A percentile compares a stretch with the other conserved stretches of the same genome.
phyloP scores from a whole-genome alignment of 2,888 invertebrate species.

The Cartodere bifasciata region DNA sequence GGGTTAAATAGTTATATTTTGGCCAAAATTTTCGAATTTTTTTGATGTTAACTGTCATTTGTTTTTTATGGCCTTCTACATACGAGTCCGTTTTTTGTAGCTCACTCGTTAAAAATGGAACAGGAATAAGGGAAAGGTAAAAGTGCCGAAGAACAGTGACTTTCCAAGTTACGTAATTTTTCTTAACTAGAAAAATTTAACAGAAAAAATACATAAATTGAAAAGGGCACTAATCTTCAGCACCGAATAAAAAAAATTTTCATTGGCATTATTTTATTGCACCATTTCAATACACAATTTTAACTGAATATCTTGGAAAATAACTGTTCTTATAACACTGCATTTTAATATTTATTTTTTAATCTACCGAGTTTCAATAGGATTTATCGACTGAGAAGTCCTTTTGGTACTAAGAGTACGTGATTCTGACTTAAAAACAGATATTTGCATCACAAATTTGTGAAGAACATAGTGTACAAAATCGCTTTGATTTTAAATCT shows the following conservation, averaged over 20 bases:
- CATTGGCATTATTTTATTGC: constrained; percentile 33
- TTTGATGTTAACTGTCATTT: constrained; percentile 1
- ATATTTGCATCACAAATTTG: too few relatives aligned
- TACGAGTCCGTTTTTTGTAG: constrained; percentile 1
- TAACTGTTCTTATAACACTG: constrained; percentile 36
- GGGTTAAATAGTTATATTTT: too few relatives aligned
- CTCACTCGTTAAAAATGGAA: constrained; percentile 5
- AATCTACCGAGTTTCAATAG: too few relatives aligned
- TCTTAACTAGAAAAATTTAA: constrained; percentile 24
- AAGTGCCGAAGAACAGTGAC: constrained; percentile 78
- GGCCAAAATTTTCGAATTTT: background rate
- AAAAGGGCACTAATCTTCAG: constrained; percentile 38
- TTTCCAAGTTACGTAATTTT: constrained; percentile 44
- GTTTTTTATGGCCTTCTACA: background rate
- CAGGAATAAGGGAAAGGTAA: constrained; percentile 12
- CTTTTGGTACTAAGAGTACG: too few relatives aligned
- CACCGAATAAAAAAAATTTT: constrained; percentile 31
- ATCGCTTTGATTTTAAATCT: too few relatives aligned
- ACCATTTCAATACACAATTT: constrained; percentile 29
- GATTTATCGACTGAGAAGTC: too few relatives aligned
- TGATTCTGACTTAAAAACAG: too few relatives aligned
- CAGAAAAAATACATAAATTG: constrained; percentile 36
- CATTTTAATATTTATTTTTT: too few relatives aligned
- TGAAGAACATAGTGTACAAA: too few relatives aligned
- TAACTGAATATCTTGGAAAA: constrained; percentile 38